These are phyloP conservation scores for Hypanus sabinus DNA, from an alignment of 2,113 vertebrate species.

Conservation along the genomic window DNA sequence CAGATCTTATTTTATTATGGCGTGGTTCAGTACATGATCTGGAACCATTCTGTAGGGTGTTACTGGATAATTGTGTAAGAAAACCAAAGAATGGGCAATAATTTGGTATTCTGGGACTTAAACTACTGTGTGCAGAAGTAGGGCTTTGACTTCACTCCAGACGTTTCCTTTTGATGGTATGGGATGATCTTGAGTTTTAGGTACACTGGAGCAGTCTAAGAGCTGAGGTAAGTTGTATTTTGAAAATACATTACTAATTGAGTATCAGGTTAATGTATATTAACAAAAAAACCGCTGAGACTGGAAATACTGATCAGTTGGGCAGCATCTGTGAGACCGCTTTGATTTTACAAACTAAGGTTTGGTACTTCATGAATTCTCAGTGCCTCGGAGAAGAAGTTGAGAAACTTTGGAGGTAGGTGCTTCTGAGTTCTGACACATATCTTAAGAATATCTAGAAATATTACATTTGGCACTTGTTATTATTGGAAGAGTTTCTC, in stretches of 20 bases:
- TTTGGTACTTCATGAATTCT: not conserved
- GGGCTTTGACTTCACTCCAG: not conserved
- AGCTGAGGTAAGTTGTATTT: not conserved
- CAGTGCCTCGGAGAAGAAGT: not conserved
- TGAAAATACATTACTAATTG: too few species aligned
- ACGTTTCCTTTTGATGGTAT: not conserved
- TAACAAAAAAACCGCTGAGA: too few species aligned
- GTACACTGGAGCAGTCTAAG: not conserved
- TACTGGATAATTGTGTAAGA: not conserved
- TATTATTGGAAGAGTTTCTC: not conserved
- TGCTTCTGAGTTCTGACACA: not conserved
- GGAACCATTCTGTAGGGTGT: not conserved
- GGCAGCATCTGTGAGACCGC: not conserved
- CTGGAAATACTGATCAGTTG: too few species aligned
- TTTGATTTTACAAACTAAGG: not conserved
- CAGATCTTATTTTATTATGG: not conserved
- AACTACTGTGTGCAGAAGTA: not conserved
- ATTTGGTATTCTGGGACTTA: not conserved
- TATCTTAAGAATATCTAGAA: not conserved
- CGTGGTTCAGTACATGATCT: not conserved
- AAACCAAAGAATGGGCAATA: not conserved
- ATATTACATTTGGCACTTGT: not conserved
- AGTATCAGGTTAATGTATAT: too few species aligned
- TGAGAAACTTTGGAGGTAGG: not conserved
- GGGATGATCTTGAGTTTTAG: not conserved